Conservation (phyloP, 2,797 vertebrate genomes). For the Takifugu ocellatus region DNA sequence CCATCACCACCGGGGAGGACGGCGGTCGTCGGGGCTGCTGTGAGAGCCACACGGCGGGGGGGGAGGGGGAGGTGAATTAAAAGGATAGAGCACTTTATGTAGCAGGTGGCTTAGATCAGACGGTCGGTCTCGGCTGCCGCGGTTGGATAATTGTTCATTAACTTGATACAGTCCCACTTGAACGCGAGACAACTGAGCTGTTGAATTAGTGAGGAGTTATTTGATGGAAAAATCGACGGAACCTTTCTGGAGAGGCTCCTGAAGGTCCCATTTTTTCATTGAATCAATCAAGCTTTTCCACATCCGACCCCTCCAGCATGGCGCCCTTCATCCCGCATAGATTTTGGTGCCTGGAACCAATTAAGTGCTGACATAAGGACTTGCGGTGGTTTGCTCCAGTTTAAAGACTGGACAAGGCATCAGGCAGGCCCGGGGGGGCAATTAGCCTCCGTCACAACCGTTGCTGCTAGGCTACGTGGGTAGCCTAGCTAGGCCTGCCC, state of each 20-base stretch:
- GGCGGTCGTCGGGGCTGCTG: slow-evolving; percentile 9
- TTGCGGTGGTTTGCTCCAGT: slow-evolving; percentile 75
- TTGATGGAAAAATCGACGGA: slow-evolving; percentile 35
- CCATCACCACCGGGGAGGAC: slow-evolving; percentile 2
- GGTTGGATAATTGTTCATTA: too few relatives aligned
- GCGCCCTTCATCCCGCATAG: slow-evolving; percentile 57
- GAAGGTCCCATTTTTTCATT: background rate
- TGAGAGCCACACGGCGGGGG: slow-evolving; percentile 5
- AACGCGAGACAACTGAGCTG: too few relatives aligned
- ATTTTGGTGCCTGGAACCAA: slow-evolving; percentile 72
- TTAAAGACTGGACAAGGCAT: slow-evolving; percentile 74
- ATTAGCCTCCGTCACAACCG: slow-evolving; percentile 75
- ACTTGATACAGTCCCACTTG: too few relatives aligned
- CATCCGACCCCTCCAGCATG: slow-evolving; percentile 39
- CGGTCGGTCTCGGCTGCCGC: too few relatives aligned
- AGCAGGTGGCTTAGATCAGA: too few relatives aligned
- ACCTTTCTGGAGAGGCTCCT: slow-evolving; percentile 20
- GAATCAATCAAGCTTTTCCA: slow-evolving; percentile 17
- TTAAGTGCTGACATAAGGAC: slow-evolving; percentile 76
- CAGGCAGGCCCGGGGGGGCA: slow-evolving; percentile 72
- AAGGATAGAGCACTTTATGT: slow-evolving; percentile 2
- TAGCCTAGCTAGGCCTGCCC: slow-evolving; percentile 73
- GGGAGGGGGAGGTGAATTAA: slow-evolving; percentile 8
- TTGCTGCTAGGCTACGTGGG: slow-evolving; percentile 75
- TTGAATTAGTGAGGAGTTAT: slow-evolving; percentile 4